Base-by-base conservation (phyloP, 2,113 vertebrate genomes). In the Lepus americanus region DNA sequence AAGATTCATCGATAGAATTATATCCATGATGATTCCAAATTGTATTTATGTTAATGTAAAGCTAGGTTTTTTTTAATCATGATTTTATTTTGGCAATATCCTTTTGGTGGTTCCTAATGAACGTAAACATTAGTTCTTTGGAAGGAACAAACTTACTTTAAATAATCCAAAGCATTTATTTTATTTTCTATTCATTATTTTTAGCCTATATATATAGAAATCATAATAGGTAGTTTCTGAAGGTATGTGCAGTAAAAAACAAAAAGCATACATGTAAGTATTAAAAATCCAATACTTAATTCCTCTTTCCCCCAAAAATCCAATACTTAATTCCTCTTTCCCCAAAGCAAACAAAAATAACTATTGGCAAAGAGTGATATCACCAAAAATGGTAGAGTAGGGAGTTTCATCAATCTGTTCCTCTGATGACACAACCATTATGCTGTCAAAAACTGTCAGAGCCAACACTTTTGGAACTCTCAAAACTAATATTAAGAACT, bases 41-140 rank as follows among this genome's bases (percentile, higher is more conserved):
- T 59, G 0, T 59, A 17, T 22, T 67, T 95, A 89, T 86, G 36
- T 61, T 94, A 64, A 9, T 69, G n/a, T 81, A 92, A 87, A 13
- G 85, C 19, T 36, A 49, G 14, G 10, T 72, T 5, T 84, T 31
- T 44, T 67, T 70, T 80, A 33, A 90, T 14, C 3, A 84, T 82
- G 31, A 84, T 73, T 87, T 92, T 80, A 94, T 22, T 16, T 44
- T 85, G 39, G 69, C 4, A 89, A 33, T 92, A 77, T 66, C 31
- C 11, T 82, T 87, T 55, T 69, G 76, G n/a, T 91, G 81, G 72
- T 90, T 89, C 92, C 36, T 90, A 81, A 87, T 16, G 23, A 20
- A 22, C 3, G 82, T 86, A 86, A 61, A 51, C 8, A 49, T 49
- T 80, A 72, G 22, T n/a, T 12, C 6, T 9, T 51, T 85, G 74